These are phyloP conservation scores for Dynastes maya DNA, from an alignment of 2,888 invertebrate species.

Conservation along the genomic window DNA sequence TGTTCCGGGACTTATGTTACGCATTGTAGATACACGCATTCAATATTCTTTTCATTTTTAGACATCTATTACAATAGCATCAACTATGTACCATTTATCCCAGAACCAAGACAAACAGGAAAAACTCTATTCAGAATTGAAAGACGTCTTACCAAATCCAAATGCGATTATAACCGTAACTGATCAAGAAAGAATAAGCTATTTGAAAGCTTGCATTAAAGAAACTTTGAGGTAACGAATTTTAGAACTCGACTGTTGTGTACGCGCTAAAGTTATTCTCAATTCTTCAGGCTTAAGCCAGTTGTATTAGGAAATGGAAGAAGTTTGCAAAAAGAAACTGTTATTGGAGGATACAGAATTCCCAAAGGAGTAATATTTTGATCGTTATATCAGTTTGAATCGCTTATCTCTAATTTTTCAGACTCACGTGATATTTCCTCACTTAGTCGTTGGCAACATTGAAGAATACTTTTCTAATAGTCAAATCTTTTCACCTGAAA, in stretches of 20 bases:
- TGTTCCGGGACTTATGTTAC: neutral
- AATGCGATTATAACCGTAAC: conserved; percentile 74
- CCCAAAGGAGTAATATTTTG: conserved; percentile 81
- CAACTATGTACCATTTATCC: conserved; percentile 83
- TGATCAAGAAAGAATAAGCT: conserved; percentile 79
- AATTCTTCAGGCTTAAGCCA: conserved; percentile 79
- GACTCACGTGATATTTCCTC: conserved; percentile 87
- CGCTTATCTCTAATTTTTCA: conserved; percentile 67
- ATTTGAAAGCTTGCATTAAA: conserved; percentile 84
- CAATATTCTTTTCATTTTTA: conserved; percentile 60
- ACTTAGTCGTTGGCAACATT: conserved; percentile 83
- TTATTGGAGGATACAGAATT: conserved; percentile 84
- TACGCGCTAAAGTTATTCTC: neutral
- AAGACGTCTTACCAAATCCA: conserved; percentile 72
- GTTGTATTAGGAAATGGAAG: conserved; percentile 87
- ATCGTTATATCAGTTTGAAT: neutral
- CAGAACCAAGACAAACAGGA: conserved; percentile 80
- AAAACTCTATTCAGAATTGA: conserved; percentile 77
- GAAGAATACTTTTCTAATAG: conserved; percentile 83
- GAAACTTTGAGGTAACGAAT: conserved; percentile 79
- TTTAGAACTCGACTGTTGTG: neutral
- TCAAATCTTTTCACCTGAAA: conserved; percentile 80
- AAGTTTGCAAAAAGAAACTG: conserved; percentile 82
- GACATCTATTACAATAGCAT: conserved; percentile 84
- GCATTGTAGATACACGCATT: neutral